Base-by-base conservation (phyloP, 2,888 invertebrate species). In the Pyrochroa serraticornis region DNA sequence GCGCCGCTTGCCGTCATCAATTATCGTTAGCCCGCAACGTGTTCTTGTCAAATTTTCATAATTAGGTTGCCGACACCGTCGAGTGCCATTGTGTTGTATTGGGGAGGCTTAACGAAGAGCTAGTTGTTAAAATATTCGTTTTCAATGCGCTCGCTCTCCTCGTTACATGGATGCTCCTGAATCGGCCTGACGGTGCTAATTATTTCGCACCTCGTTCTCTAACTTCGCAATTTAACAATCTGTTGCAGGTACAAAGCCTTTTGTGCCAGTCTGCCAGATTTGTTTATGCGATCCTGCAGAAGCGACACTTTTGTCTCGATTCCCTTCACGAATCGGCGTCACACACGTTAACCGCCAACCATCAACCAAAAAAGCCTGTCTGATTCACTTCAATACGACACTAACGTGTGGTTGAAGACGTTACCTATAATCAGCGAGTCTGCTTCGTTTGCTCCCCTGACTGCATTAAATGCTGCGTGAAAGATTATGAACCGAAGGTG, bases 21-120 rank as follows among this genome's bases (percentile, higher is more conserved):
- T 77, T 77, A 76, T 77, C 76, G 75, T 77, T 77, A 77, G 73
- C 70, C 72, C 65, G 70, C 71, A 71, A 72, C 72, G 75, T 73
- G 76, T 77, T 75, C 75, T 76, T 76, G 77, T 77, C 76, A 76
- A 77, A 77, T 76, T 76, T 75, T 77, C 76, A 77, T 77, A 77
- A 77, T 77, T 77, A 77, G 77, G 72, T 73, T 73, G 71, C 69
- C 72, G 72, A 67, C 72, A 70, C 61, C 68, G 74, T 69, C 70
- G 72, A 76, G 74, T 76, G 75, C 71, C 73, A 75, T 74, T 75
- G 75, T 76, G 63, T 48, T 50, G 33, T 49, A 55, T 46, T 43
- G 9, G 51, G 66, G 69, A 63, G 67, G 67, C 67, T 65, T 72
- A 73, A 72, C 71, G 72, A 75, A 73, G 68, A 72, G 71, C 71